A percentile compares a stretch with the other conserved stretches of the same genome.
These are phyloP conservation scores for Mormyrus iriodes DNA, from an alignment of 2,113 vertebrate species.

Conservation along the genomic window DNA sequence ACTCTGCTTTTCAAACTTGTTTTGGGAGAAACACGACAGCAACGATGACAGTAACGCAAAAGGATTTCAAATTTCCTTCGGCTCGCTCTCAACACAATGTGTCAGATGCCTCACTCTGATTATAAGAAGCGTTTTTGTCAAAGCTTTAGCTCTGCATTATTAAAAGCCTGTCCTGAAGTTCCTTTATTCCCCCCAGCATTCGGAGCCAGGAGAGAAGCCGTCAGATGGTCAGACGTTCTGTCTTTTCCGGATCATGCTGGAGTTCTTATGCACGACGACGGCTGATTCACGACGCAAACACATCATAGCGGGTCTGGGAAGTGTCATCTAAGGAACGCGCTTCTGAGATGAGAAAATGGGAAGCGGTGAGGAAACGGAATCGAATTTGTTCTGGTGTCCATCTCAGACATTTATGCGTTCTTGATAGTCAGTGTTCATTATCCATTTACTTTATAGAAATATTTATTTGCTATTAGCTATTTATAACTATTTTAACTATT, in stretches of 20 bases:
- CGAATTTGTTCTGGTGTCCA: not conserved
- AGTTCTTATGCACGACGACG: not conserved
- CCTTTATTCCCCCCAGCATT: not conserved
- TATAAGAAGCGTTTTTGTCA: not conserved
- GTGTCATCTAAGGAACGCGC: not conserved
- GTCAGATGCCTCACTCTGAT: not conserved
- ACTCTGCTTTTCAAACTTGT: not conserved
- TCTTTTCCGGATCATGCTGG: not conserved
- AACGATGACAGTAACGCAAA: not conserved
- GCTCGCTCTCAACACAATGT: not conserved
- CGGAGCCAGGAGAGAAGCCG: not conserved
- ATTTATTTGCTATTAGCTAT: not conserved
- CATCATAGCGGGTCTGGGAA: not conserved
- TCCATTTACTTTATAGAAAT: not conserved
- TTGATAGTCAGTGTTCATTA: not conserved
- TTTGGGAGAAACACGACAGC: not conserved
- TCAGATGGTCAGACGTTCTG: not conserved
- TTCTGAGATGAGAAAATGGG: not conserved
- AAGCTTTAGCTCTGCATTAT: not conserved
- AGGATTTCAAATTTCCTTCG: not conserved
- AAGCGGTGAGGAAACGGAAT: not conserved
- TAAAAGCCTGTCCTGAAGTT: not conserved
- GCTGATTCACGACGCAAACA: not conserved
- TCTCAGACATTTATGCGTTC: not conserved
- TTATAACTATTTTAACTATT: not conserved